Base-by-base conservation (phyloP, 2,797 vertebrate genomes). In the Sebastes steindachneri region DNA sequence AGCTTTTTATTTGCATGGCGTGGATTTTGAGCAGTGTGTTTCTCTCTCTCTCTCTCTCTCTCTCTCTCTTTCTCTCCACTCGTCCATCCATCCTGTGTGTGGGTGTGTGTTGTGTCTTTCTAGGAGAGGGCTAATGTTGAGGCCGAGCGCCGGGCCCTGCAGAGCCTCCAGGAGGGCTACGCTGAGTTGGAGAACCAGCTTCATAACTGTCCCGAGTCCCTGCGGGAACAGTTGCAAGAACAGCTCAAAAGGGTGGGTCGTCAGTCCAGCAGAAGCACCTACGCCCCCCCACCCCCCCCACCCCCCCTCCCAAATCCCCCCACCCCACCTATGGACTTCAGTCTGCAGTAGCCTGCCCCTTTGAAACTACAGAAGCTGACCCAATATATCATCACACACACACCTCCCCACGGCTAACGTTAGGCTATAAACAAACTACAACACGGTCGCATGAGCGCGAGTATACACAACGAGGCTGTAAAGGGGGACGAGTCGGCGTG, bases 101-200 rank as follows among this genome's bases (percentile, higher is more conserved):
- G 89, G 68, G 80, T 84, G 89, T 89, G 88, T 90, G 82, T 95
- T 65, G 92, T 91, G 76, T 95, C 93, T 94, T 95, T 96, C 95
- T 96, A 99, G 98, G 98, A 97, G 92, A 98, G 97, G 94, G 97
- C 96, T 95, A 97, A 97, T 93, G 95, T 99, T 95, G 98, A 98
- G 93, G 95, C 96, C 12, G 97, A 98, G 95, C 97, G 97, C 89
- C 96, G 95, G 94, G 96, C 96, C 93, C 96, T 99, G 94, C 97
- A 97, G 95, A 96, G 96, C 92, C 97, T 97, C 92, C 98, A 94
- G 95, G 97, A 94, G 79, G 95, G 96, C 93, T 97, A 96, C 95
- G 95, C 96, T 94, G 97, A 99, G 95, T 95, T 97, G 96, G 96
- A 96, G 97, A 97, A 95, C 94, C 98, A 98, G 96, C 97, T 99